A percentile compares a stretch with the other conserved stretches of the same genome.
These are phyloP conservation scores for Lasius platythorax DNA, from an alignment of 2,888 invertebrate genomes.

Conservation along the genomic window DNA sequence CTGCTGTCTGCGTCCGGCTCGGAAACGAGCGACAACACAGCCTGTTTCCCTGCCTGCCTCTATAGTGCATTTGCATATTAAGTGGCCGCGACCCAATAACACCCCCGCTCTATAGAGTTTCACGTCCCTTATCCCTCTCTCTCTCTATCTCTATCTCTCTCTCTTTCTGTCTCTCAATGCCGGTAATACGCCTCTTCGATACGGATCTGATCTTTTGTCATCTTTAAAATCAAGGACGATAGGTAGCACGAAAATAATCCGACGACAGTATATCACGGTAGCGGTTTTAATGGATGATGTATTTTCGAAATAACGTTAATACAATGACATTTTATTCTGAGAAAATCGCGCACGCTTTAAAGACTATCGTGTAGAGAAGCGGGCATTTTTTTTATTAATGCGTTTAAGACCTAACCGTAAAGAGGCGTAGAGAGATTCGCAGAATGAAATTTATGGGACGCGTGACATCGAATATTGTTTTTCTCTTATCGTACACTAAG, in stretches of 20 bases:
- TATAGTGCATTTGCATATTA: conserved; percentile 84
- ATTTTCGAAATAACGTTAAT: not conserved
- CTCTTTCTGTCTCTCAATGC: not conserved
- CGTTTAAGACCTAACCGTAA: conserved; percentile 3
- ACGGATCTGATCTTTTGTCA: conserved; percentile 21
- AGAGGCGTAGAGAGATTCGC: not conserved
- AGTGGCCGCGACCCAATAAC: conserved; percentile 85
- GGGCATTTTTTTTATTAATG: conserved; percentile 10
- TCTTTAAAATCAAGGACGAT: conserved; percentile 17
- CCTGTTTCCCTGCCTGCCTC: conserved; percentile 68
- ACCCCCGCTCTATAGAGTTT: conserved; percentile 78
- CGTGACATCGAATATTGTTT: conserved; percentile 54
- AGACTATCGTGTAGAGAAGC: not conserved
- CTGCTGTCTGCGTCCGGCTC: conserved; percentile 74
- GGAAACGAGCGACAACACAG: conserved; percentile 65
- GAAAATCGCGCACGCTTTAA: not conserved
- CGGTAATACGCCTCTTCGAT: conserved; percentile 26
- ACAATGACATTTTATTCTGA: not conserved
- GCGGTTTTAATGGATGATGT: not conserved
- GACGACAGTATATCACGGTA: not conserved
- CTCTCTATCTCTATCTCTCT: not conserved
- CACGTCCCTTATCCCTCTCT: conserved; percentile 69
- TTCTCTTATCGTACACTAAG: conserved; percentile 48
- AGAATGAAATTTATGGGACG: conserved; percentile 30
- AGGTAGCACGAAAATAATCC: conserved; percentile 50